Evolutionary conservation across 2,113 vertebrate species (phyloP).

Genomic region (Saccopteryx bilineata): DNA sequence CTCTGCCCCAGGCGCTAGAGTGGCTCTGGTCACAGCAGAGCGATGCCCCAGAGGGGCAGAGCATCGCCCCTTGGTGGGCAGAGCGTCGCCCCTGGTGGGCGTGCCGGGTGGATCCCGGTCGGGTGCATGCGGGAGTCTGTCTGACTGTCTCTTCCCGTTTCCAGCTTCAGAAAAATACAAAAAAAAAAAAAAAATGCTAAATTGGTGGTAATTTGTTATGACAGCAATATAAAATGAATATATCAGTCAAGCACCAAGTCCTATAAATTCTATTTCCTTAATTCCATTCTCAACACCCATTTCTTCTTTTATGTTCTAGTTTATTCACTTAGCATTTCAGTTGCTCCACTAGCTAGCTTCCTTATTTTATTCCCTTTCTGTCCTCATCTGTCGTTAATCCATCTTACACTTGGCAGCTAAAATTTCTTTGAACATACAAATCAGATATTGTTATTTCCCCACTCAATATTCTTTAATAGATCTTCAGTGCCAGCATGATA

Average conservation of each 20-base stretch:
- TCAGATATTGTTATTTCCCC: slow-evolving; percentile 29
- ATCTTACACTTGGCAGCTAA: background rate
- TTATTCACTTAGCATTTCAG: background rate
- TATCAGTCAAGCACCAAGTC: background rate
- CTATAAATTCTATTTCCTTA: slow-evolving; percentile 1
- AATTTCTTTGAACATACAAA: slow-evolving; percentile 52
- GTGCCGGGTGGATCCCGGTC: too few relatives aligned
- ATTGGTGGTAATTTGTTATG: slow-evolving; percentile 18
- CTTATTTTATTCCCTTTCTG: background rate
- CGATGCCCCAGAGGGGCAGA: too few relatives aligned
- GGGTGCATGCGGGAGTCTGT: too few relatives aligned
- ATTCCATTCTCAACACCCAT: background rate
- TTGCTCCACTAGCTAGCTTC: background rate
- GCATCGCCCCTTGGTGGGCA: too few relatives aligned
- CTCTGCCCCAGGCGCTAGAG: too few relatives aligned
- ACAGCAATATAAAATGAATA: slow-evolving; percentile 48
- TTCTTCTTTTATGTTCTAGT: background rate
- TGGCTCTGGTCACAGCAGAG: too few relatives aligned
- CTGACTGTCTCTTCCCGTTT: too few relatives aligned
- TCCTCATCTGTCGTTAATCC: background rate
- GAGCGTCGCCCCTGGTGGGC: too few relatives aligned
- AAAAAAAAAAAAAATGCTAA: background rate
- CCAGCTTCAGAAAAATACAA: too few relatives aligned
- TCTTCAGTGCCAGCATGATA: background rate
- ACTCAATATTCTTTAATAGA: slow-evolving; percentile 33